Evolutionary conservation across 2,888 invertebrate genomes (phyloP).

Genomic region (Emmelina monodactyla): DNA sequence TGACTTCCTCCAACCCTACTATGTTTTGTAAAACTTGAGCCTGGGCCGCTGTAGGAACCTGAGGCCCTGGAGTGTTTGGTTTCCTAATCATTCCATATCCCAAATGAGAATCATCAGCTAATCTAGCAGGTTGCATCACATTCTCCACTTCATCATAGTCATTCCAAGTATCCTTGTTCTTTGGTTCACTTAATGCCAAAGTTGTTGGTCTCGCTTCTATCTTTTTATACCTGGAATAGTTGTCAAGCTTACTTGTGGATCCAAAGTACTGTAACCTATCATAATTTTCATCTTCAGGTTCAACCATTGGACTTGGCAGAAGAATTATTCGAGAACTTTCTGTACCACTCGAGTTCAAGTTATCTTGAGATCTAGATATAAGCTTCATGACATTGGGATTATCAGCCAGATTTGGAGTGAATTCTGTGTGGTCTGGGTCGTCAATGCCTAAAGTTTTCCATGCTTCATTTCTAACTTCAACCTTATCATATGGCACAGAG

Average conservation of each 20-base stretch:
- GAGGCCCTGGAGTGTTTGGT: conserved; percentile 62
- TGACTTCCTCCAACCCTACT: conserved; percentile 59
- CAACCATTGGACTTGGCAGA: conserved; percentile 52
- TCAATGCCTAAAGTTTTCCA: conserved; percentile 83
- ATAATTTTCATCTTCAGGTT: conserved; percentile 71
- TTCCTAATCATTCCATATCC: conserved; percentile 83
- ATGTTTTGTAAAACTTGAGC: conserved; percentile 50
- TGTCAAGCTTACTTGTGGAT: conserved; percentile 73
- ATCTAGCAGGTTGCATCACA: conserved; percentile 72
- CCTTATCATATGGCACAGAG: conserved; percentile 73
- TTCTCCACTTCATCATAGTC: conserved; percentile 81
- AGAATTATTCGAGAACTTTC: conserved; percentile 65
- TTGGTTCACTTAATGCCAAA: conserved; percentile 48
- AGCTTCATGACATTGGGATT: conserved; percentile 55
- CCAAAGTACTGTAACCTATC: conserved; percentile 84
- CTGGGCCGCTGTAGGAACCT: conserved; percentile 59
- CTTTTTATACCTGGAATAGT: conserved; percentile 73
- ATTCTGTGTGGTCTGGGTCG: conserved; percentile 76
- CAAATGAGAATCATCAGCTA: conserved; percentile 81
- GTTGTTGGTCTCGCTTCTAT: conserved; percentile 69
- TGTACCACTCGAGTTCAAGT: conserved; percentile 48
- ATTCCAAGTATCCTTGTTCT: conserved; percentile 67
- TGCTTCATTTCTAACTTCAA: conserved; percentile 79
- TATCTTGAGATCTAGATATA: conserved; percentile 60
- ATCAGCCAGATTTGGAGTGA: conserved; percentile 50